phyloP scores from a whole-genome alignment of 2,113 vertebrate genomes.

The Chionodraco myersi region DNA sequence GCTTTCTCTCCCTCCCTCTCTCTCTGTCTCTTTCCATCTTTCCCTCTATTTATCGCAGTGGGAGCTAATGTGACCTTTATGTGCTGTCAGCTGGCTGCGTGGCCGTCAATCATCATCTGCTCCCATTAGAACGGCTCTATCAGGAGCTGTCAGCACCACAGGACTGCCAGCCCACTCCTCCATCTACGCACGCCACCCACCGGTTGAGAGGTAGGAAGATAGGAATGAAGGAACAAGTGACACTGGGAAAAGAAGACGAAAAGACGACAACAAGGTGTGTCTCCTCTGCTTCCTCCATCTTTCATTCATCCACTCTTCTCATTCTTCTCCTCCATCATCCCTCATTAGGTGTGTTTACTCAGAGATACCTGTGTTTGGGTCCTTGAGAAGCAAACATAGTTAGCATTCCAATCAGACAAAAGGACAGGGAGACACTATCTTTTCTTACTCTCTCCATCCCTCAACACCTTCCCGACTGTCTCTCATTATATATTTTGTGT shows the following conservation, averaged over 20 bases:
- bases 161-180: constrained; percentile 25
- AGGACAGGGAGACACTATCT: constrained; percentile 9
- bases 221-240: background rate
- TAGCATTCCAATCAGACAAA: constrained; percentile 33
- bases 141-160: constrained; percentile 65
- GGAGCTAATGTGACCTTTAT: constrained; percentile 81
- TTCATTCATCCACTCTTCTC: constrained; percentile 10
- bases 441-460: constrained; percentile 32
- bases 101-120: constrained; percentile 79
- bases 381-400: constrained; percentile 47
- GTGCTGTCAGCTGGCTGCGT: constrained; percentile 68
- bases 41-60: constrained; percentile 51
- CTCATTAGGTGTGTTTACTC: constrained; percentile 51
- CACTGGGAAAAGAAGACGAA: background rate
- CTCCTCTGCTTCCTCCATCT: background rate
- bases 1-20: constrained; percentile 11
- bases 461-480: constrained; percentile 30
- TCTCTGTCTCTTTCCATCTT: constrained; percentile 34
- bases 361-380: constrained; percentile 39
- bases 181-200: constrained; percentile 15
- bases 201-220: constrained; percentile 12
- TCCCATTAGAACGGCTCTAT: constrained; percentile 78
- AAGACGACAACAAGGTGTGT: background rate
- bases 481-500: constrained; percentile 54
- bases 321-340: constrained; percentile 25